These are phyloP conservation scores for Romanogobio albipinnatus DNA, from an alignment of 2,113 vertebrate genomes.

Conservation along the genomic window DNA sequence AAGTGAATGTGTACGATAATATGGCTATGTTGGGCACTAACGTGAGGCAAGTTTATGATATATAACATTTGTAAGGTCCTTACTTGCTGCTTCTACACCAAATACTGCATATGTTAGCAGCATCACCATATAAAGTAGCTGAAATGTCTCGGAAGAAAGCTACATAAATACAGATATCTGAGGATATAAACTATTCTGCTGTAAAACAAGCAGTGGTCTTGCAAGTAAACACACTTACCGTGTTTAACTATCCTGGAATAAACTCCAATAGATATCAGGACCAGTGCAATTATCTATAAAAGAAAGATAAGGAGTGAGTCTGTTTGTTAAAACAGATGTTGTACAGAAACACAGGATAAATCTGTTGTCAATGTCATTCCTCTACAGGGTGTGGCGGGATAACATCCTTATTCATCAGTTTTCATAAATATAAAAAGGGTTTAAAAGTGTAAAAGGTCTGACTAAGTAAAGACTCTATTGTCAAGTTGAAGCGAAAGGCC, in stretches of 20 bases:
- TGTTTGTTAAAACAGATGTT: not conserved
- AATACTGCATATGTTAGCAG: not conserved
- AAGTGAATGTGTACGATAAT: no score
- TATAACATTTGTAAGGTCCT: not conserved
- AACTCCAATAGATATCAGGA: slow-evolving; percentile 84
- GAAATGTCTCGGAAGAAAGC: not conserved
- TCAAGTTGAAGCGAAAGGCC: not conserved
- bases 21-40: not conserved
- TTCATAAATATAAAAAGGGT: not conserved
- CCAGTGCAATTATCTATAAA: slow-evolving; percentile 79
- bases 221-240: slow-evolving; percentile 70
- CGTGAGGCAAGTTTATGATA: not conserved
- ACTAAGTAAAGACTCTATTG: not conserved
- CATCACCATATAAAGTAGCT: not conserved
- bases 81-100: not conserved
- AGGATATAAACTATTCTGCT: not conserved
- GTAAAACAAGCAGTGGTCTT: not conserved
- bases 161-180: not conserved
- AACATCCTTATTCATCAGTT: not conserved
- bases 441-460: not conserved
- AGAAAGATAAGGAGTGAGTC: slow-evolving; percentile 3
- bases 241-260: slow-evolving; percentile 89
- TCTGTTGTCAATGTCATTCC: not conserved
- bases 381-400: slow-evolving; percentile 10
- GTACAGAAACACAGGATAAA: not conserved